These are phyloP conservation scores for Scaptomyza graminum DNA, from an alignment of 1,140 invertebrate species.

Conservation along the genomic window DNA sequence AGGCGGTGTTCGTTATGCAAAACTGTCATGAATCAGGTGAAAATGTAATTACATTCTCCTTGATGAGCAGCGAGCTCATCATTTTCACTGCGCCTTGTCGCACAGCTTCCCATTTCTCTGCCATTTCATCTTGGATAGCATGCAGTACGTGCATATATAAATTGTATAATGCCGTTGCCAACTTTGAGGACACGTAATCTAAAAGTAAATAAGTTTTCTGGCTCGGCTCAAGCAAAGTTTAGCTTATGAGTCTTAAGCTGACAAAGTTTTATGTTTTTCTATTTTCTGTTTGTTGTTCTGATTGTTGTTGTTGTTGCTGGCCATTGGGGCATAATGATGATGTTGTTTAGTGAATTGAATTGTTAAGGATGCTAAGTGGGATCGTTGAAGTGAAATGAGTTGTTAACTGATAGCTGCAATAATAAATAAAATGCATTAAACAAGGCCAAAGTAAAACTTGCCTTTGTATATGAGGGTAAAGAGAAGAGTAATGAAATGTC, in stretches of 20 bases:
- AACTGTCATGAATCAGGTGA: constrained; percentile 75
- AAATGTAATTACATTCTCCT: constrained; percentile 80
- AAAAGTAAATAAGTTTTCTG: constrained; percentile 72
- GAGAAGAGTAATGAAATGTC: not conserved
- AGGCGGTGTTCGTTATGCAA: constrained; percentile 63
- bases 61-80: constrained; percentile 61
- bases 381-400: constrained; percentile 36
- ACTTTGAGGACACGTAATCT: constrained; percentile 72
- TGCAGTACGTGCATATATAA: constrained; percentile 76
- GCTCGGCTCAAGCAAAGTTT: constrained; percentile 48
- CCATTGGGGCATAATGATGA: constrained; percentile 40
- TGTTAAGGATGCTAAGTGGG: constrained; percentile 22
- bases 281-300: no score
- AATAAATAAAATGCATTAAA: constrained; percentile 12
- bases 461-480: not conserved
- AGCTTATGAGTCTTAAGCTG: constrained; percentile 42
- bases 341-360: constrained; percentile 63
- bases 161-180: constrained; percentile 71
- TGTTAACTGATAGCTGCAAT: constrained; percentile 24
- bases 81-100: not conserved
- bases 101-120: not conserved
- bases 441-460: no score
- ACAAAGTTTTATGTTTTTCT: constrained; percentile 27
- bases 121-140: constrained; percentile 67
- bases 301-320: constrained; percentile 26